A percentile compares a stretch with the other conserved stretches of the same genome.
phyloP scores from a whole-genome alignment of 1,140 invertebrate genomes.

The Dreissena polymorpha region DNA sequence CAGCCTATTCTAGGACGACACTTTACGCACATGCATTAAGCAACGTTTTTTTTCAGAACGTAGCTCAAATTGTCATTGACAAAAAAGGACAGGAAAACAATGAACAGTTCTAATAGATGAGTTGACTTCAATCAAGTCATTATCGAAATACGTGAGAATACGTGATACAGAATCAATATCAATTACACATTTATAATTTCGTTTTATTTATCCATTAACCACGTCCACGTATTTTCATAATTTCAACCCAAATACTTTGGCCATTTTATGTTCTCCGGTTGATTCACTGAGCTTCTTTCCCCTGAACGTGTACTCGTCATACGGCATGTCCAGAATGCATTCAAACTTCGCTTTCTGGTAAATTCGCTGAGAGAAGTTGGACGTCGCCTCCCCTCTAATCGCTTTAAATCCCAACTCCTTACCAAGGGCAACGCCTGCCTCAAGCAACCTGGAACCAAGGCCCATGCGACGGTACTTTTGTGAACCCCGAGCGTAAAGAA shows the following conservation, averaged over 20 bases:
- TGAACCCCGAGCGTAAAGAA: slow-evolving; percentile 39
- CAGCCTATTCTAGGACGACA: too few relatives aligned
- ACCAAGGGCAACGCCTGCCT: slow-evolving; percentile 14
- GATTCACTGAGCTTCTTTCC: slow-evolving; percentile 12
- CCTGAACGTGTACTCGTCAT: slow-evolving; percentile 39
- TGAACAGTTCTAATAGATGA: too few relatives aligned
- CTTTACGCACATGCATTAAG: too few relatives aligned
- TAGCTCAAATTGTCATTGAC: too few relatives aligned
- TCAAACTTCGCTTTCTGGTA: slow-evolving; percentile 40
- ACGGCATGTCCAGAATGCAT: slow-evolving; percentile 16
- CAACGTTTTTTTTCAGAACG: too few relatives aligned
- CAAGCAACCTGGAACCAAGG: slow-evolving; percentile 21
- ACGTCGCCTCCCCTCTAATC: slow-evolving; percentile 35
- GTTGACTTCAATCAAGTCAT: too few relatives aligned
- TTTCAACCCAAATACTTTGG: slow-evolving; percentile 33
- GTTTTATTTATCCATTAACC: too few relatives aligned
- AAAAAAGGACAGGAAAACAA: too few relatives aligned
- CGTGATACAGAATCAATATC: too few relatives aligned
- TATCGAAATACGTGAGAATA: too few relatives aligned
- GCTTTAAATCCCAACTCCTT: slow-evolving; percentile 35
- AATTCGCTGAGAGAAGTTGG: slow-evolving; percentile 44
- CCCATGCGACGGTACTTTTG: slow-evolving; percentile 42
- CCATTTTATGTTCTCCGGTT: slow-evolving; percentile 28
- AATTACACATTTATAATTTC: too few relatives aligned
- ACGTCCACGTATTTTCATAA: slow-evolving; percentile 6